These are phyloP conservation scores for Jaculus jaculus DNA, from an alignment of 2,113 vertebrate genomes.

Conservation along the genomic window DNA sequence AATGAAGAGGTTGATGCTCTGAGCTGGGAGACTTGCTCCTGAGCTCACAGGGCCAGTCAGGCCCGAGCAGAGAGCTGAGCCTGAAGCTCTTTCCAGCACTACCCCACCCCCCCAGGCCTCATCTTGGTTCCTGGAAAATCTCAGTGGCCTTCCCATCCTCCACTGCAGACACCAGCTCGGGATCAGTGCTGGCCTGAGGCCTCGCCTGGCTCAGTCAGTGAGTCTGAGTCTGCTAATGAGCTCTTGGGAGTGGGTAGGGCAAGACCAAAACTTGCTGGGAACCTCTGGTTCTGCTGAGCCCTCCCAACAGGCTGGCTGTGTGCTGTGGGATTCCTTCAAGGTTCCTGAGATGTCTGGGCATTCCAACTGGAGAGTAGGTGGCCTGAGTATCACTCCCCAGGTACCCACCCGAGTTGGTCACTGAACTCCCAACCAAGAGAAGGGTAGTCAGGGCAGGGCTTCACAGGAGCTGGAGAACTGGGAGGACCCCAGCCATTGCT, in stretches of 20 bases:
- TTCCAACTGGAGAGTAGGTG: neutral
- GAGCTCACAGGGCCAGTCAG: constrained; percentile 8
- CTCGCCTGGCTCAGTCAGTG: constrained; percentile 62
- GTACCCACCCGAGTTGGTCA: neutral
- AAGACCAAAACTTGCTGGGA: neutral
- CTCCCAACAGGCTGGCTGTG: constrained; percentile 1
- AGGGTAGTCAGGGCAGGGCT: neutral
- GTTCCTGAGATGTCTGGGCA: neutral
- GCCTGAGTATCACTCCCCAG: neutral
- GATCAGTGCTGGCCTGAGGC: constrained; percentile 65
- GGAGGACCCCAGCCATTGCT: neutral
- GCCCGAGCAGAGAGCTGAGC: neutral
- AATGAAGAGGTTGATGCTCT: neutral
- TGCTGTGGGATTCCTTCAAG: neutral
- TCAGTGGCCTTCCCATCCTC: constrained; percentile 51
- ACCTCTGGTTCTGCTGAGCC: neutral
- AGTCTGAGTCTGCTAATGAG: constrained; percentile 1
- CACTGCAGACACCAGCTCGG: constrained; percentile 62
- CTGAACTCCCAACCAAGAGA: neutral
- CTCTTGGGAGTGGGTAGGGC: neutral
- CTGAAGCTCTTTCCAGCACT: neutral
- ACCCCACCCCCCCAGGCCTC: constrained; percentile 50
- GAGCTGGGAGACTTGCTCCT: constrained; percentile 14
- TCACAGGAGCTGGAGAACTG: neutral
- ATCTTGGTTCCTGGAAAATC: constrained; percentile 69